phyloP scores from a whole-genome alignment of 2,113 vertebrate genomes.

The Arothron firmamentum region DNA sequence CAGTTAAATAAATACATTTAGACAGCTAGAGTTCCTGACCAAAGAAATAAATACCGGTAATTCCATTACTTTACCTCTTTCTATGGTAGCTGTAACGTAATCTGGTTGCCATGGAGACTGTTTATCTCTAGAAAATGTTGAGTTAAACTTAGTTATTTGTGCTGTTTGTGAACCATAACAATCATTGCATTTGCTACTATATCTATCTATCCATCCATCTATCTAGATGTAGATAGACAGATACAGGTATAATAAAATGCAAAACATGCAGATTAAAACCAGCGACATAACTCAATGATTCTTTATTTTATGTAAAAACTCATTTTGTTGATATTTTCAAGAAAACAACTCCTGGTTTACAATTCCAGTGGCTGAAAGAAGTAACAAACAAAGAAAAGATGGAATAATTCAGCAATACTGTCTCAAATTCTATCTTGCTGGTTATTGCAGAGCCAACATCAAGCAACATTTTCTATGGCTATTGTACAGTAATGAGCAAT shows the following conservation, averaged over 20 bases:
- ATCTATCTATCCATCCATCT: no score
- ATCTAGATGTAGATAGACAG: no score
- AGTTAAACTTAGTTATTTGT: no score
- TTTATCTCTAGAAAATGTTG: no score
- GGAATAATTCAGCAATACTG: constrained; percentile 56
- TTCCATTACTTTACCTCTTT: no score
- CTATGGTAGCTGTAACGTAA: no score
- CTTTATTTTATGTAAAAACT: constrained; percentile 89
- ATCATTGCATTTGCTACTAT: no score
- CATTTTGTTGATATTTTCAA: constrained; percentile 66
- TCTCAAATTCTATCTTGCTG: constrained; percentile 59
- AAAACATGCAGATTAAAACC: neutral
- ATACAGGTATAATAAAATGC: neutral
- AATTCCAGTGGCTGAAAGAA: constrained; percentile 64
- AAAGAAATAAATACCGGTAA: no score
- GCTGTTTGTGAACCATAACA: no score
- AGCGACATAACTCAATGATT: constrained; percentile 69
- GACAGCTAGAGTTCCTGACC: no score
- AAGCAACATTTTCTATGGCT: constrained; percentile 62
- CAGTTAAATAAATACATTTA: no score
- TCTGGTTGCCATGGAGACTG: no score
- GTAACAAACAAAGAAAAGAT: constrained; percentile 60
- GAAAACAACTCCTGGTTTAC: constrained; percentile 56
- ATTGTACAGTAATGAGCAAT: constrained; percentile 70
- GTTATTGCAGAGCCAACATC: constrained; percentile 67